These are phyloP conservation scores for Tachysurus vachellii DNA, from an alignment of 2,113 vertebrate species.

Conservation along the genomic window DNA sequence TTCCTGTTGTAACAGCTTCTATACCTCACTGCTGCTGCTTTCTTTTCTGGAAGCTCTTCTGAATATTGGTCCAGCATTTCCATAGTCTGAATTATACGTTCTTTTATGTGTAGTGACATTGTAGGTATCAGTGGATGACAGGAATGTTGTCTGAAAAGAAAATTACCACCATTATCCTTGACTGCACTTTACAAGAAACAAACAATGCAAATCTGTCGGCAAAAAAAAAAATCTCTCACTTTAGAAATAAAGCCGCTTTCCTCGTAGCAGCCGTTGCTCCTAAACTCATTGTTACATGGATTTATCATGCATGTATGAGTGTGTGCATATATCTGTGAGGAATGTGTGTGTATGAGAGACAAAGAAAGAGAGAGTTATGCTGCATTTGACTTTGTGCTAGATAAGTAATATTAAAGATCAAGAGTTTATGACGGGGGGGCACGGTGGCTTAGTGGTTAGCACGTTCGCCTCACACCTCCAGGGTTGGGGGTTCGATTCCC, in stretches of 20 bases:
- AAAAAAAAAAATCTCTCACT: neutral
- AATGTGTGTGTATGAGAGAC: neutral
- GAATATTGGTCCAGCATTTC: constrained; percentile 2
- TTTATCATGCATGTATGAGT: neutral
- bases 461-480: too few species aligned
- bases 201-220: constrained; percentile 6
- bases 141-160: constrained; percentile 23
- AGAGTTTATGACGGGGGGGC: neutral
- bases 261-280: too few species aligned
- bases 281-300: neutral
- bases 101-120: constrained; percentile 34
- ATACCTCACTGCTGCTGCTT: constrained; percentile 9
- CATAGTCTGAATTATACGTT: constrained; percentile 1
- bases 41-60: neutral
- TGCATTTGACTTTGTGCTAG: neutral
- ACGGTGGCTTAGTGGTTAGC: too few species aligned
- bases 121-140: constrained; percentile 36
- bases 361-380: neutral
- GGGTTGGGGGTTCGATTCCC: too few species aligned
- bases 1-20: neutral
- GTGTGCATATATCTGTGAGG: neutral
- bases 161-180: constrained; percentile 40
- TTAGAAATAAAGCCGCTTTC: neutral
- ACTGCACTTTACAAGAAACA: constrained; percentile 37
- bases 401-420: neutral